Base-by-base conservation (phyloP, 2,113 vertebrate genomes). In the Otus sunia region DNA sequence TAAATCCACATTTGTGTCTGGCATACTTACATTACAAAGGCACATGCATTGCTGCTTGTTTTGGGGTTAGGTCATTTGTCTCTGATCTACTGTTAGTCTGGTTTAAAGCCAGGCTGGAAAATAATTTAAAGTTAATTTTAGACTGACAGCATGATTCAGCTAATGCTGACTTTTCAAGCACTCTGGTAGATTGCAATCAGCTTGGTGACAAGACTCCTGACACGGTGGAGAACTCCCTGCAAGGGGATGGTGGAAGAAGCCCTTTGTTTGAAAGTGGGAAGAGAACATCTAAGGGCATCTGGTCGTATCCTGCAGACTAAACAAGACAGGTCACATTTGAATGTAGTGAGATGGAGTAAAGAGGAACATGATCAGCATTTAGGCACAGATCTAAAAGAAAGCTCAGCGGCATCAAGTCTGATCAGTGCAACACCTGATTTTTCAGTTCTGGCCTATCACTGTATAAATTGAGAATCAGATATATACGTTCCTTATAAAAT, bases 41-140 rank as follows among this genome's bases (percentile, higher is more conserved):
- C 55, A 25, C 41, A 25, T 21, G n/a, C n/a, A n/a, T 37, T 55
- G 85, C 66, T 94, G 58, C 45, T 82, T 77, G 22, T 23, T 95
- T 69, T 45, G 27, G 36, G 50, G 39, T 81, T 83, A 58, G 92
- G 88, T 69, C 75, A 80, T 71, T 92, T 85, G 60, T 67, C 88
- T 97, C 87, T 96, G 88, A 96, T 93, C 85, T 88, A n/a, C 34
- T 86, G 20, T 37, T 92, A 85, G 92, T 72, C 86, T 84, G 43
- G 25, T 92, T 87, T 72, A 91, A 94, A 94, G 30, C 58, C 73
- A 79, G 81, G 73, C 27, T 94, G 83, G 64, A 88, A 92, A 95
- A 88, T 79, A 68, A 89, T 88, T 95, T 58, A 11, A 87, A 95
- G 78, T 22, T 96, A 72, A 95, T 96, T 96, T 83, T 90, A 93